phyloP scores from a whole-genome alignment of 2,888 invertebrate genomes.

The Polietes domitor region DNA sequence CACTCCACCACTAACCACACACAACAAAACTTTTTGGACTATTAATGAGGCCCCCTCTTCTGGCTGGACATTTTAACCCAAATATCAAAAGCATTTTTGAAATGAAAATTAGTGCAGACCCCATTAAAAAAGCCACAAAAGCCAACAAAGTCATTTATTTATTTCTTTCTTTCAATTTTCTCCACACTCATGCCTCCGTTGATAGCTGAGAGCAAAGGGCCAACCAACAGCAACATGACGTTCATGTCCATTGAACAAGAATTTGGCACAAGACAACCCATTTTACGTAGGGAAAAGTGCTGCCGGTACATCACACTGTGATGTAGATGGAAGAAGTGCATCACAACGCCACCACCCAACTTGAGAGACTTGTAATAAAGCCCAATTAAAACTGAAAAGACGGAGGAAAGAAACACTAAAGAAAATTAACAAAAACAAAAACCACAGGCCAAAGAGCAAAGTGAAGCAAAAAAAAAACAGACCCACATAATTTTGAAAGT shows the following conservation, averaged over 20 bases:
- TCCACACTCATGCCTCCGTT: background rate
- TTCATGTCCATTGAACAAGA: background rate
- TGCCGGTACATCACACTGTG: background rate
- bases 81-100: background rate
- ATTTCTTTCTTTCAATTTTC: background rate
- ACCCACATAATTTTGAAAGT: background rate
- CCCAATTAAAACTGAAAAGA: conserved; percentile 19
- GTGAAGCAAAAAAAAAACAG: background rate
- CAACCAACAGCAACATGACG: background rate
- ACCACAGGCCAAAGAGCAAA: conserved; percentile 20
- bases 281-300: background rate
- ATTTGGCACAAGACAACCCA: background rate
- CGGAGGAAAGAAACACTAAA: background rate
- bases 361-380: background rate
- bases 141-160: conserved; percentile 24
- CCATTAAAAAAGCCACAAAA: conserved; percentile 3
- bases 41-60: conserved; percentile 10
- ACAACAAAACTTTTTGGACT: background rate
- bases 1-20: background rate
- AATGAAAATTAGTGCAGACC: conserved; percentile 8
- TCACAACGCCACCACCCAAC: too few species aligned
- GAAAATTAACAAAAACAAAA: background rate
- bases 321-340: conserved; percentile 9
- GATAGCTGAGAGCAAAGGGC: background rate
- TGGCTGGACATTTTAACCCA: background rate